Evolutionary conservation across 2,113 vertebrate species (phyloP), one percentile per base, ranked within the genome.

Genomic region (Toxostoma redivivum): DNA sequence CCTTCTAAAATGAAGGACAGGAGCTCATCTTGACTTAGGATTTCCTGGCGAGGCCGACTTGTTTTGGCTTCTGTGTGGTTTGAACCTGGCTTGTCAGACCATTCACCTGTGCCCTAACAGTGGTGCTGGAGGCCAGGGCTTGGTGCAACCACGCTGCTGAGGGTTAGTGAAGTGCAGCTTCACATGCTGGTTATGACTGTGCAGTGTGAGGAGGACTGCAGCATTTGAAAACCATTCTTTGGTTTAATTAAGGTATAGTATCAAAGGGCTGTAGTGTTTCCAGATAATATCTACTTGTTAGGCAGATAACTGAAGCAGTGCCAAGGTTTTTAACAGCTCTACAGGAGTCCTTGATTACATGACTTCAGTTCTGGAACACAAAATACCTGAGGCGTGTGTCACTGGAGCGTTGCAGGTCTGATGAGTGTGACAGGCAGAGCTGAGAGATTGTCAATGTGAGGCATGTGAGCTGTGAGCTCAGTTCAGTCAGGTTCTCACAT

Each of bases 321-420:
- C 93, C 91, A 86, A 88, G 81, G 67, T 78, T 92, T 91, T 90
- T 92, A 96, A 86, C 85, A 88, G n/a, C 61, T 85, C 81, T 53
- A 14, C 71, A 81, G 85, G 57, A 95, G 50, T 38, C 48, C 45
- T 90, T 88, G 88, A 76, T 95, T 83, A 83, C 76, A 87, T 91
- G 28, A 81, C 72, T 96, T 78, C 45, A 90, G 91, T 88, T 83
- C 64, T 90, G 74, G 88, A 95, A 85, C 72, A 94, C 2, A 10
- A 53, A 92, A 92, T 90, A 93, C 93, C 94, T 86, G 93, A 93
- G 84, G 86, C 60, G 14, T 88, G 88, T 90, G 94, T 95, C 92
- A 91, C 69, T 2, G 1, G 45, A 50, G 70, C 33, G 0, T 79
- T 76, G 9, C 28, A 78, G 70, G 67, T 82, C 79, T 96, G 92